A percentile compares a stretch with the other conserved stretches of the same genome.
phyloP scores from a whole-genome alignment of 1,140 invertebrate genomes.

The Radopholus similis region DNA sequence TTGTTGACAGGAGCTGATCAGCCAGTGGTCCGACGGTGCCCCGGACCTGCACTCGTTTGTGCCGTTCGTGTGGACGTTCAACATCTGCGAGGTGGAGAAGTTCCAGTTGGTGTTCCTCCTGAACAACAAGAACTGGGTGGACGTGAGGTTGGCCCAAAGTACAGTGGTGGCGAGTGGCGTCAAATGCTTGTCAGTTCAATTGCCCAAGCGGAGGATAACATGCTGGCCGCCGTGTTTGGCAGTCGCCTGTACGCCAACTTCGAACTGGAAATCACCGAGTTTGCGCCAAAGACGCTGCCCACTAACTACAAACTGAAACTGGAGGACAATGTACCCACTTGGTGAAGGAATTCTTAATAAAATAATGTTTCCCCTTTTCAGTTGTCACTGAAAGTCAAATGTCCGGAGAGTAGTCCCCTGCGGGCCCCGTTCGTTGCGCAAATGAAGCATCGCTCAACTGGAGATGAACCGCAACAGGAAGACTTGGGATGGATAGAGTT shows the following conservation, averaged over 20 bases:
- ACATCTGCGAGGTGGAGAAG: slow-evolving; percentile 78
- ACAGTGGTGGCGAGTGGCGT: slow-evolving; percentile 2
- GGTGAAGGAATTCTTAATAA: background rate
- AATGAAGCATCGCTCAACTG: background rate
- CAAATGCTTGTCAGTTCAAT: slow-evolving; percentile 2
- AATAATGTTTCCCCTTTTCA: no score
- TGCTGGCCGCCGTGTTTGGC: slow-evolving; percentile 50
- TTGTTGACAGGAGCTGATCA: slow-evolving; percentile 77
- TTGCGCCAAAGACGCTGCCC: slow-evolving; percentile 40
- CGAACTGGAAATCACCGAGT: slow-evolving; percentile 50
- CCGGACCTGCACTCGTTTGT: slow-evolving; percentile 90
- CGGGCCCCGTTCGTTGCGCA: background rate
- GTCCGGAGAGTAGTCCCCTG: background rate
- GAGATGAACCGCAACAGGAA: background rate
- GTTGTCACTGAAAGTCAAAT: background rate
- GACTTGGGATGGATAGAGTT: slow-evolving; percentile 46
- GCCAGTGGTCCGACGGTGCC: slow-evolving; percentile 84
- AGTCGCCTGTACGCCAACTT: slow-evolving; percentile 47
- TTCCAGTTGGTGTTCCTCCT: slow-evolving; percentile 89
- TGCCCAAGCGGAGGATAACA: slow-evolving; percentile 43
- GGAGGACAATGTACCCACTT: slow-evolving; percentile 36
- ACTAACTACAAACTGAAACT: slow-evolving; percentile 45
- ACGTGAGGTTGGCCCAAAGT: slow-evolving; percentile 62
- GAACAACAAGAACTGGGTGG: slow-evolving; percentile 98
- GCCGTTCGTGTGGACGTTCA: slow-evolving; percentile 92